These are phyloP conservation scores for Pristionchus japonicus DNA, from an alignment of 2,888 invertebrate species.

Conservation along the genomic window DNA sequence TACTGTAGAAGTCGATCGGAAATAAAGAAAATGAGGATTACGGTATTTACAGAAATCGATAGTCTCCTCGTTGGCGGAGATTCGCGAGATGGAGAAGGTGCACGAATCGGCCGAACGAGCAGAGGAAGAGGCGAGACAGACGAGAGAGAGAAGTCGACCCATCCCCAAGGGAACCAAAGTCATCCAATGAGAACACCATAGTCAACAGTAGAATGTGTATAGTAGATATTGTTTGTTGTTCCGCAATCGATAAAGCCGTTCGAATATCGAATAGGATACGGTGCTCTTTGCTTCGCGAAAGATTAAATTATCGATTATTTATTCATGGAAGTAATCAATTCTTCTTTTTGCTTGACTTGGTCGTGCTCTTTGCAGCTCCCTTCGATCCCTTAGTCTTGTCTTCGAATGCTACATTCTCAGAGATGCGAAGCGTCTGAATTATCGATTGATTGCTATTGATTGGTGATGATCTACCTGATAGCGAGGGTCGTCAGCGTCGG, in stretches of 20 bases:
- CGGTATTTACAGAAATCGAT: slow-evolving; percentile 64
- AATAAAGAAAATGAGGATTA: neutral
- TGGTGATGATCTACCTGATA: neutral
- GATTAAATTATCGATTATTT: slow-evolving; percentile 20
- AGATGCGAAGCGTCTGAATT: slow-evolving; percentile 13
- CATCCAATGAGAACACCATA: slow-evolving; percentile 21
- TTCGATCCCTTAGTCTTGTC: slow-evolving; percentile 24
- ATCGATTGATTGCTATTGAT: neutral
- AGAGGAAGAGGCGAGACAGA: slow-evolving; percentile 47
- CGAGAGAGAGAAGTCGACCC: slow-evolving; percentile 48
- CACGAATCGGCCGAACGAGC: slow-evolving; percentile 48
- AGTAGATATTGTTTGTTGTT: slow-evolving; percentile 41
- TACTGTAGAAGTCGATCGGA: neutral
- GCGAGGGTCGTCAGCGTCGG: neutral
- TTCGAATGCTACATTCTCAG: slow-evolving; percentile 7
- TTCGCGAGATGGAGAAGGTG: slow-evolving; percentile 59
- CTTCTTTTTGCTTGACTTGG: slow-evolving; percentile 37
- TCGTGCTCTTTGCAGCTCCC: neutral
- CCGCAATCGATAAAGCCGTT: neutral
- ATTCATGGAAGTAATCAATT: neutral
- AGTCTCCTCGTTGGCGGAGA: slow-evolving; percentile 63
- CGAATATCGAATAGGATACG: too few relatives aligned
- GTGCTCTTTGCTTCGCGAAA: too few relatives aligned
- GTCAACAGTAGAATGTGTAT: neutral
- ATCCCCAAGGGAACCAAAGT: slow-evolving; percentile 25